Conservation (phyloP, 2,113 vertebrate species). For the Datnioides undecimradiatus region DNA sequence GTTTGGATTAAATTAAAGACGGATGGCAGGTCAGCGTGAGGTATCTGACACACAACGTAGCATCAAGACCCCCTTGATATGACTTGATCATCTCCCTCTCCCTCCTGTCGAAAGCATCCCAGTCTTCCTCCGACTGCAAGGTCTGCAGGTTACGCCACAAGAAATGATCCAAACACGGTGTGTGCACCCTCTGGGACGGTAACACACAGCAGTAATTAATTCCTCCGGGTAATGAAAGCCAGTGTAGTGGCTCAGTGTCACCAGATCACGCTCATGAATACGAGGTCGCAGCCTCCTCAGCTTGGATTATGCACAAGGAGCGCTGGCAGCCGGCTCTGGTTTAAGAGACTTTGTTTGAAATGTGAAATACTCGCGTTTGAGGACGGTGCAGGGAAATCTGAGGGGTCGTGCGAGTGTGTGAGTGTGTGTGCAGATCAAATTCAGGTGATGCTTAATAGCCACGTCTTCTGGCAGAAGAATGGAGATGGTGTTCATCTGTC, state of each 20-base stretch:
- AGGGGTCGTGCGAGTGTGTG: not conserved
- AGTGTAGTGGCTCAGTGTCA: conserved; percentile 41
- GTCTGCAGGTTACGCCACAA: not conserved
- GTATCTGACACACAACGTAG: not conserved
- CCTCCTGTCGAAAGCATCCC: not conserved
- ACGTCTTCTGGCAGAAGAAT: conserved; percentile 25
- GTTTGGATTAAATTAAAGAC: not conserved
- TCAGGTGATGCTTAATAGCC: not conserved
- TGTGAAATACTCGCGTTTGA: conserved; percentile 10
- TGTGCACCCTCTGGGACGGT: conserved; percentile 26
- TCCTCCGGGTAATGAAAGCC: conserved; percentile 50
- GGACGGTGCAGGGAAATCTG: not conserved
- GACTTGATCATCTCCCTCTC: not conserved
- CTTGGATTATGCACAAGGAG: conserved; percentile 25
- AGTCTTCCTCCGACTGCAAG: conserved; percentile 11
- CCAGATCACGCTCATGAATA: conserved; percentile 58
- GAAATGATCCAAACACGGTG: conserved; percentile 24
- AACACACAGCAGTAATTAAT: conserved; percentile 55
- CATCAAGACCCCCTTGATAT: not conserved
- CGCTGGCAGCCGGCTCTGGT: conserved; percentile 25
- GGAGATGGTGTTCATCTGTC: conserved; percentile 20
- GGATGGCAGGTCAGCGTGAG: not conserved
- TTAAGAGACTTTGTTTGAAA: conserved; percentile 29
- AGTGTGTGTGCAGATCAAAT: not conserved
- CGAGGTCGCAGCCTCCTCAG: conserved; percentile 37